Base-by-base conservation (phyloP, 1,140 invertebrate species). In the Listronotus bonariensis region DNA sequence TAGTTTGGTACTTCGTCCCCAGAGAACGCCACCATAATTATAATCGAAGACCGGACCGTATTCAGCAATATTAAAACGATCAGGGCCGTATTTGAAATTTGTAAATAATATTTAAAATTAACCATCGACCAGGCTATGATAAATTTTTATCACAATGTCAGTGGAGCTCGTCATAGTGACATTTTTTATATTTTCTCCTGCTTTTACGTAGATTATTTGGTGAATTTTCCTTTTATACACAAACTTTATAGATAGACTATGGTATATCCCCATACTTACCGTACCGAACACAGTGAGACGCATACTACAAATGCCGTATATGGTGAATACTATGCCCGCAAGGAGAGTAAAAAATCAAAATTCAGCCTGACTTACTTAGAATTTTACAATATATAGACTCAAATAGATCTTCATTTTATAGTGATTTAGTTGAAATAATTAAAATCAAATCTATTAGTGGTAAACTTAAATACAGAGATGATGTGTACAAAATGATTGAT, bases 231-330 rank as follows among this genome's bases (percentile, higher is more conserved):
- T 18, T 73, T 67, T 60, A 15, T 75, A 42, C 73, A 75, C 58
- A 72, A 74, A 52, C 48, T 62, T 40, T 67, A 52, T 20, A 54
- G 59, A 51, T 10, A 62, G 66, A 48, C 26, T 26, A 77, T 75
- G 71, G 74, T 76, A 9, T 77, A 72, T 51, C 76, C 77, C 0
- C 76, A 78, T 53, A 70, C 70, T 3, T 79, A 74, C 49, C 48
- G 77, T 49, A 76, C 69, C 8, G 73, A 78, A 65, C 76, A 77
- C 42, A 79, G 72, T 60, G 74, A 78, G 72, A 78, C 77, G 9
- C 68, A 60, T 58, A 79, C 76, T 0, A 74, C 76, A 8, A 77
- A 73, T 45, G 42, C 60, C 7, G 62, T 63, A 9, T 79, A 79
- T 49, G 76, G 77, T 6, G 73, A 74, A 54, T 76, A 74, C 45